phyloP scores from a whole-genome alignment of 2,797 vertebrate species.

The Liparis tanakae region DNA sequence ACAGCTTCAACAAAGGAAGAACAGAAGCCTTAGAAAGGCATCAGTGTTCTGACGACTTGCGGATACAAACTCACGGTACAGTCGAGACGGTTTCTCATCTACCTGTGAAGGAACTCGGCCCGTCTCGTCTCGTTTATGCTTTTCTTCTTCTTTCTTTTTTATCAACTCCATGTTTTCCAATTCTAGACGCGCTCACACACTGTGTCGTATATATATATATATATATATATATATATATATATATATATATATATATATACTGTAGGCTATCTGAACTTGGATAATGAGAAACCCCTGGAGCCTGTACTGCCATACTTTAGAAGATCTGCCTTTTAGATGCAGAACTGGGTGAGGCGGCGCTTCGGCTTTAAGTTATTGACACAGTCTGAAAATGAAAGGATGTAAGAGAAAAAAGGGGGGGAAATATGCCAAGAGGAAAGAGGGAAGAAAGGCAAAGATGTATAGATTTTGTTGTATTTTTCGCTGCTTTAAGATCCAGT shows the following conservation, averaged over 20 bases:
- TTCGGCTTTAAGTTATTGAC: conserved; percentile 18
- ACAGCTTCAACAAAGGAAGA: not conserved
- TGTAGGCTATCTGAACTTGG: conserved; percentile 17
- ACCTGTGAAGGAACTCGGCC: not conserved
- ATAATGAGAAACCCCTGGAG: conserved; percentile 18
- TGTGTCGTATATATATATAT: not conserved
- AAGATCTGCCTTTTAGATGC: conserved; percentile 3
- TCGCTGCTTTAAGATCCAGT: not conserved
- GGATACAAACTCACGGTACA: not conserved
- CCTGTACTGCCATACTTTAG: not conserved
- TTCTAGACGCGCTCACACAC: not conserved
- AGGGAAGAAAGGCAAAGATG: not conserved
- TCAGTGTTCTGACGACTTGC: not conserved
- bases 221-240: not conserved
- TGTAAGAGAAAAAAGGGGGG: not conserved
- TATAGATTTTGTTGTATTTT: not conserved
- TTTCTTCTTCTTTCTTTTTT: not conserved
- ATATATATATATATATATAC: not conserved
- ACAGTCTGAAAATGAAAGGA: conserved; percentile 16
- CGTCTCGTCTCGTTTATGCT: not conserved
- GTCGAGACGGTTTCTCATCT: conserved; percentile 10
- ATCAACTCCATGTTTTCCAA: conserved; percentile 11
- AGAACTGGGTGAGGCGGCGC: not conserved
- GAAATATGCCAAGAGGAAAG: not conserved
- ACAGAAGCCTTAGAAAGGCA: not conserved